phyloP scores from a whole-genome alignment of 2,113 vertebrate genomes.

The Psittacula cyanocephala region DNA sequence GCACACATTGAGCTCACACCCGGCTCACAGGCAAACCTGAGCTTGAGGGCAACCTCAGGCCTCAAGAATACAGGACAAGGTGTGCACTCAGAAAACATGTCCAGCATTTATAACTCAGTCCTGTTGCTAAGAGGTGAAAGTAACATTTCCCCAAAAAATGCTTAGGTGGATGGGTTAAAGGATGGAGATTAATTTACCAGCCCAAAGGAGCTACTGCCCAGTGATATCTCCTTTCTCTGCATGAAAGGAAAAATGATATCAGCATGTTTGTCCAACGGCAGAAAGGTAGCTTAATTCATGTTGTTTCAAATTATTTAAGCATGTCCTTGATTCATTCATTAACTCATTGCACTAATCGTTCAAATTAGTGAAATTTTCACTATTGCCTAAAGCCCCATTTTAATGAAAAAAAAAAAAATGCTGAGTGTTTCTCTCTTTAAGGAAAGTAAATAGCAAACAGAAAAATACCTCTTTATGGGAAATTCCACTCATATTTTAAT shows the following conservation, averaged over 20 bases:
- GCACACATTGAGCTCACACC: rapidly evolving
- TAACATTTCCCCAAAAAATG: not conserved
- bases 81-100: not conserved
- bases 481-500: not conserved
- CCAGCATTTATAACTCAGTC: not conserved
- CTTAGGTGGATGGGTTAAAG: not conserved
- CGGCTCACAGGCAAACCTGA: not conserved
- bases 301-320: not conserved
- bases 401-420: not conserved
- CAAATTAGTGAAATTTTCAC: not conserved
- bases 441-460: not conserved
- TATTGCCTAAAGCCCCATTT: not conserved
- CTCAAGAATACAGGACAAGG: not conserved
- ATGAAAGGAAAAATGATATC: not conserved
- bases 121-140: not conserved
- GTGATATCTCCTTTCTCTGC: not conserved
- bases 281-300: not conserved
- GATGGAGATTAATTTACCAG: not conserved
- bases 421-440: not conserved
- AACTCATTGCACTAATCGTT: not conserved
- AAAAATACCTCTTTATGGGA: not conserved
- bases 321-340: not conserved
- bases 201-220: not conserved
- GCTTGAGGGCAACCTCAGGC: not conserved
- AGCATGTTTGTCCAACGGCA: not conserved